Conservation (phyloP, 2,113 vertebrate species). For the Talpa occidentalis region DNA sequence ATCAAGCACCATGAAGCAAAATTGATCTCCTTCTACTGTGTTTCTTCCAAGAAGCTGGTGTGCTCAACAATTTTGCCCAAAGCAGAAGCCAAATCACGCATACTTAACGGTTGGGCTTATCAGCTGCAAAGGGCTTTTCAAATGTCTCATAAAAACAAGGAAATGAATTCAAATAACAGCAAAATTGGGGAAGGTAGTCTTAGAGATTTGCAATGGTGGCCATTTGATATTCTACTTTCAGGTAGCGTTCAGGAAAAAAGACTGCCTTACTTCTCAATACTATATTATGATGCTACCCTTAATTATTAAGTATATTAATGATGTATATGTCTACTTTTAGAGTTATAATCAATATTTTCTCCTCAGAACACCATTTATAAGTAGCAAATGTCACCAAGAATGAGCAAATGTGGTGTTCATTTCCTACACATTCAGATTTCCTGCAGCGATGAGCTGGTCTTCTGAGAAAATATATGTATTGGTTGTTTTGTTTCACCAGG, state of each 20-base stretch:
- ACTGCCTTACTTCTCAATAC: slow-evolving; percentile 41
- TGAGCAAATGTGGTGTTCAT: slow-evolving; percentile 42
- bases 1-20: slow-evolving; percentile 71
- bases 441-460: slow-evolving; percentile 1
- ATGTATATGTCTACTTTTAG: slow-evolving; percentile 57
- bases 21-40: slow-evolving; percentile 48
- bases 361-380: slow-evolving; percentile 53
- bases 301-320: slow-evolving; percentile 72
- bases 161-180: slow-evolving; percentile 59
- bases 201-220: not conserved
- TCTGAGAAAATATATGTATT: slow-evolving; percentile 26
- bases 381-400: slow-evolving; percentile 58
- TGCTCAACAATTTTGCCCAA: slow-evolving; percentile 39
- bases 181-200: not conserved
- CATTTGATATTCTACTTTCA: slow-evolving; percentile 57
- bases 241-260: slow-evolving; percentile 41
- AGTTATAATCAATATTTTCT: slow-evolving; percentile 63
- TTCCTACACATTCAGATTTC: slow-evolving; percentile 45
- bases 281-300: slow-evolving; percentile 37
- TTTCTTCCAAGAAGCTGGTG: slow-evolving; percentile 68
- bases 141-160: slow-evolving; percentile 57
- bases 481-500: not conserved
- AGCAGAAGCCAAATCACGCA: slow-evolving; percentile 65
- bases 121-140: slow-evolving; percentile 33
- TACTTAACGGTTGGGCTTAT: slow-evolving; percentile 52